Percentiles rank a stretch among this genome's conserved stretches.
phyloP scores from a whole-genome alignment of 2,888 invertebrate genomes.

The Meteorus colon region DNA sequence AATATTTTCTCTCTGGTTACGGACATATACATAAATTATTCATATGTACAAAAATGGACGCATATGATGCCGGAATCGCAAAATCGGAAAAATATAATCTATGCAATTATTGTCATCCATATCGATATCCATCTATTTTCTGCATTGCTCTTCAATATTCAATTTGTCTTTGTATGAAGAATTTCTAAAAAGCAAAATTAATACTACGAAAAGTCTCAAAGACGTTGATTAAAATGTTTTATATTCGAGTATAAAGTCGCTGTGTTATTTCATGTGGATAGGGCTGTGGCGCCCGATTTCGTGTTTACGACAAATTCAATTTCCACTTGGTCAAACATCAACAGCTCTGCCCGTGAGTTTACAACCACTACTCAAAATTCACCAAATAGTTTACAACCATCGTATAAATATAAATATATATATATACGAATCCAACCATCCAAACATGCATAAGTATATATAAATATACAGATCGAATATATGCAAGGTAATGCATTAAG shows the following conservation, averaged over 20 bases:
- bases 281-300: conserved; percentile 16
- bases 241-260: neutral
- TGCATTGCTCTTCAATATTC: no score
- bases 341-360: conserved; percentile 34
- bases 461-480: neutral
- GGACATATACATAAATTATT: neutral
- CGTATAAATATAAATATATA: conserved; percentile 8
- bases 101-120: no score
- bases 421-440: neutral
- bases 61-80: neutral
- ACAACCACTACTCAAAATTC: conserved; percentile 22
- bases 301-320: conserved; percentile 44
- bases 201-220: neutral
- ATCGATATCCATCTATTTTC: no score
- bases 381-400: conserved; percentile 19
- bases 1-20: no score
- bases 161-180: no score
- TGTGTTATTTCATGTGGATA: conserved; percentile 9
- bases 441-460: neutral
- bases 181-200: neutral
- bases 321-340: conserved; percentile 39
- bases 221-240: conserved; percentile 19
- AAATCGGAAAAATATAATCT: neutral
- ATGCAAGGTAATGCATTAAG: conserved; percentile 1
- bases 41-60: neutral